Conservation (phyloP, 2,797 vertebrate genomes). For the Octomys mimax region DNA sequence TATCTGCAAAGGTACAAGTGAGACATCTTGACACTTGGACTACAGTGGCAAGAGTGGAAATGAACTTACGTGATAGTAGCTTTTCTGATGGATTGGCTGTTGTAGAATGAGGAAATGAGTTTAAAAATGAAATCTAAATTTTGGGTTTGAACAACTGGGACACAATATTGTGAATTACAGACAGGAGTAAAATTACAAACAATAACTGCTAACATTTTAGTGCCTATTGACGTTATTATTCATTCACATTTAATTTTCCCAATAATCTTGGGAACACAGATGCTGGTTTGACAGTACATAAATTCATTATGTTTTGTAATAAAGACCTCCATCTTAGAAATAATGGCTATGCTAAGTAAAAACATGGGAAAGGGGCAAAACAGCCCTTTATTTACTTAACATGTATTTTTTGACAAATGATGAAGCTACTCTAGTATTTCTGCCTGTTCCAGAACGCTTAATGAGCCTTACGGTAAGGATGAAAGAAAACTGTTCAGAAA, state of each 20-base stretch:
- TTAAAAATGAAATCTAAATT: constrained; percentile 52
- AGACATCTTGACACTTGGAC: not conserved
- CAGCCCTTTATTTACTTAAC: not conserved
- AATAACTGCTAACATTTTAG: constrained; percentile 2
- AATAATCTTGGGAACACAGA: not conserved
- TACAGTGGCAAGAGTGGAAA: not conserved
- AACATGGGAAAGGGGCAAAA: not conserved
- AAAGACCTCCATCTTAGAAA: constrained; percentile 22
- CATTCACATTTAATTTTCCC: constrained; percentile 28
- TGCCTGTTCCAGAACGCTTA: not conserved
- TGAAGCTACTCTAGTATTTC: not conserved
- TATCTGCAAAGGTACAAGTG: constrained; percentile 16
- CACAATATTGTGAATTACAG: constrained; percentile 19
- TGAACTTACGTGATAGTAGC: not conserved
- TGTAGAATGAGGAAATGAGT: constrained; percentile 14
- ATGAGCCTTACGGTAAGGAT: not conserved
- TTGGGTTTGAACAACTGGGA: constrained; percentile 2
- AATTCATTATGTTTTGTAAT: constrained; percentile 24
- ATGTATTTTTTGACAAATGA: constrained; percentile 50
- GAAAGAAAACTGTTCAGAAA: constrained; percentile 33
- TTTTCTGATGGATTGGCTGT: not conserved
- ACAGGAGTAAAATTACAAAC: not conserved
- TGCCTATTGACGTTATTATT: not conserved
- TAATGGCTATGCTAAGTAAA: not conserved
- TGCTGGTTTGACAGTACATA: not conserved